phyloP scores from a whole-genome alignment of 2,113 vertebrate species.

The Cyprinus carpio region DNA sequence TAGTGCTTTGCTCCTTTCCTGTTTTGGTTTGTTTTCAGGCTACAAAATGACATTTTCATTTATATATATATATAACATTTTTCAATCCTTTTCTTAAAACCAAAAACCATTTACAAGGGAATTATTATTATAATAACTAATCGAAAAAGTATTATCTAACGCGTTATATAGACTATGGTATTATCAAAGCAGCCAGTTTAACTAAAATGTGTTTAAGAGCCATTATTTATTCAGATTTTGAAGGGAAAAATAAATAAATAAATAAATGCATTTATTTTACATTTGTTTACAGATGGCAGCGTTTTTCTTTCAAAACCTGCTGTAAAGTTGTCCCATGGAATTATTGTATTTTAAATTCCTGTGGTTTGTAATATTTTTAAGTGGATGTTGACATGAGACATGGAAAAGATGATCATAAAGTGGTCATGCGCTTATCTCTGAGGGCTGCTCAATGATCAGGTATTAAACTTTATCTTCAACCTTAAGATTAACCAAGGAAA shows the following conservation, averaged over 20 bases:
- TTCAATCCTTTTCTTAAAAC: background rate
- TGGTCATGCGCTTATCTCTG: background rate
- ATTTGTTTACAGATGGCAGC: background rate
- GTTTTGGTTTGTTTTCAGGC: background rate
- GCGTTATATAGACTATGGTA: background rate
- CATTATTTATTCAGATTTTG: background rate
- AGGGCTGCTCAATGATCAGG: background rate
- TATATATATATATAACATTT: background rate
- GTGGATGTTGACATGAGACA: background rate
- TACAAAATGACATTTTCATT: background rate
- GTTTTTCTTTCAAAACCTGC: background rate
- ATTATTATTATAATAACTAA: constrained; percentile 12
- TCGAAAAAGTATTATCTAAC: constrained; percentile 22
- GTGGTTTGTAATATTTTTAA: background rate
- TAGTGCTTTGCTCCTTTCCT: background rate
- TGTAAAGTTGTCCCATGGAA: background rate
- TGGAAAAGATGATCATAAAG: background rate
- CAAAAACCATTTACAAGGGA: background rate
- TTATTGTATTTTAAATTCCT: background rate
- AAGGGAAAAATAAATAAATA: no score
- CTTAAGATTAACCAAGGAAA: background rate
- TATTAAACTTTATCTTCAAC: background rate
- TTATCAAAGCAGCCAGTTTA: background rate
- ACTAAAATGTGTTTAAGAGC: background rate
- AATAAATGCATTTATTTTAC: no score